Evolutionary conservation across 2,113 vertebrate species (phyloP), one percentile per base, ranked within the genome.

Genomic region (Parotia lawesii): DNA sequence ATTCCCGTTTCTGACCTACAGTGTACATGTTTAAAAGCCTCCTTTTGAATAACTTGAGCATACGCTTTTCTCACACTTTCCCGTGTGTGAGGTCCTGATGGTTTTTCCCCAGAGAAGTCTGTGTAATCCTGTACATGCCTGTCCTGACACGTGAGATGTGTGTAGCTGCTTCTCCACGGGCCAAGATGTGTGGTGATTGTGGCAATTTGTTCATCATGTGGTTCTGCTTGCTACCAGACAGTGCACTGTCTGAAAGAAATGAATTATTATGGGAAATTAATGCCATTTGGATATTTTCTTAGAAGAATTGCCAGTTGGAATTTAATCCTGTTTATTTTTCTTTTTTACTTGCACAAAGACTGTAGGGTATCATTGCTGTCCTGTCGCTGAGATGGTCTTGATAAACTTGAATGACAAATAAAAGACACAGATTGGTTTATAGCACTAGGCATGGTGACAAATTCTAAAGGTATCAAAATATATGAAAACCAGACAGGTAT

Each of bases 301-400:
- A 60, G 20, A 78, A 16, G 67, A 45, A 44, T 51, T 57, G 10
- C 50, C 60, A 40, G 62, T 62, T 80, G 17, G 45, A 78, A 88
- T 83, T 33, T 37, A 86, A 75, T 81, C 64, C 11, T 3, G 7
- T 61, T 76, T 42, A 15, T 70, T 64, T 65, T 88, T 64, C 18
- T 66, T 84, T 84, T 76, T 85, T 18, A 62, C 82, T 87, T 81
- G 54, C 77, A 88, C 94, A 95, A 97, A 96, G 92, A 93, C 91
- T 86, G 72, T 93, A 83, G 58, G 64, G 0, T 0, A 17, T 85
- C 60, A 7, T 94, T 69, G 40, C 67, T 16, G 20, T 87, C 56
- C 57, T 74, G 1, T 31, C n/a, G 23, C 44, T 60, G 67, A 86
- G 65, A 25, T 81, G 62, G 70, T 95, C 67, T 96, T 92, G 86